A percentile compares a stretch with the other conserved stretches of the same genome.
Evolutionary conservation across 2,888 invertebrate species (phyloP).

Genomic region (Euplagia quadripunctaria): DNA sequence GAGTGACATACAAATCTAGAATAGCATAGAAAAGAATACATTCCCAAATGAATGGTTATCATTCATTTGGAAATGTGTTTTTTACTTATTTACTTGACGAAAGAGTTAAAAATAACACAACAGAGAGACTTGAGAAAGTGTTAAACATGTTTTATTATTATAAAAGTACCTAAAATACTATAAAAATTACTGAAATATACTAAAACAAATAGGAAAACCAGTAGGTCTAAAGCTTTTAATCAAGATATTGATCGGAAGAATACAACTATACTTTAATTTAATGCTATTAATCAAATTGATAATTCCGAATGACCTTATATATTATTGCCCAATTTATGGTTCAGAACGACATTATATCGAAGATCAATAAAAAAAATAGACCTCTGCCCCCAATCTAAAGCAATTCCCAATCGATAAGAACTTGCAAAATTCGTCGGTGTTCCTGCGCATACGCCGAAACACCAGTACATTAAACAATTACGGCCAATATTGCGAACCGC

Average conservation of each 20-base stretch:
- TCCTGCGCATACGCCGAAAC: constrained; percentile 57
- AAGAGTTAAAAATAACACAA: no score
- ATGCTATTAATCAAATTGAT: constrained; percentile 16
- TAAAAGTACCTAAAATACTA: no score
- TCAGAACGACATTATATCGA: constrained; percentile 20
- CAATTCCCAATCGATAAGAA: constrained; percentile 54
- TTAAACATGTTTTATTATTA: no score
- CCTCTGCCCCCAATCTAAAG: constrained; percentile 39
- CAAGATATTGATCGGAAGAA: no score
- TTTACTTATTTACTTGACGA: no score
- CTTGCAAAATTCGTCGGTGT: constrained; percentile 36
- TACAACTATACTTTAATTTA: constrained; percentile 4
- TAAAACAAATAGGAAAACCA: no score
- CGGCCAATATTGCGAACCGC: constrained; percentile 72
- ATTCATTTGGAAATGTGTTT: neutral
- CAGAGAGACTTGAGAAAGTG: no score
- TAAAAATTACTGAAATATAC: no score
- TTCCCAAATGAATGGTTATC: no score
- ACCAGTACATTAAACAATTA: constrained; percentile 76
- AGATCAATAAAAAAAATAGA: constrained; percentile 28
- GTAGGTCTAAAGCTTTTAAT: no score
- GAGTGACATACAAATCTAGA: no score
- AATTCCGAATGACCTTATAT: constrained; percentile 13
- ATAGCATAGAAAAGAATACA: no score
- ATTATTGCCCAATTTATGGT: constrained; percentile 17